Evolutionary conservation across 2,113 vertebrate genomes (phyloP).

Genomic region (Puffinus mauretanicus): DNA sequence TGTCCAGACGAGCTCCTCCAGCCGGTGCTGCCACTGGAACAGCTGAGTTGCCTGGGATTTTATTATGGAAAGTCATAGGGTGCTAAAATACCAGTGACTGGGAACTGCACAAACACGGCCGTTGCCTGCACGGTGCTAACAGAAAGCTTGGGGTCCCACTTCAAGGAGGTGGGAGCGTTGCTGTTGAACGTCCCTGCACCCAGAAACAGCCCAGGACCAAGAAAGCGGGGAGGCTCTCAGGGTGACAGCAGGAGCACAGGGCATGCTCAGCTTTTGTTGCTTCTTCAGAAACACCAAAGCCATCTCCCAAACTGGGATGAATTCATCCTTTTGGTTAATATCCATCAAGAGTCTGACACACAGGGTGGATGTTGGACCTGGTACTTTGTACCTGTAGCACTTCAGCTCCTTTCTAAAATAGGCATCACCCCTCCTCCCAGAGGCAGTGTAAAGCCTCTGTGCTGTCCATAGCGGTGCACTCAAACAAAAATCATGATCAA

Average conservation of each 20-base stretch:
- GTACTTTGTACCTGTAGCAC: background rate
- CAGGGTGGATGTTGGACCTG: background rate
- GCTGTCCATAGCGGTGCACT: background rate
- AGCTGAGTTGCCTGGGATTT: background rate
- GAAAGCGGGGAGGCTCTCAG: background rate
- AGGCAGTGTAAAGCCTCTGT: background rate
- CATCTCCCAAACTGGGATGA: background rate
- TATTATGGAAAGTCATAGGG: background rate
- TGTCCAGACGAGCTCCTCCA: accelerated
- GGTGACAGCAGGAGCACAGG: background rate
- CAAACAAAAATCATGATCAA: background rate
- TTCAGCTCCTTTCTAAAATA: background rate
- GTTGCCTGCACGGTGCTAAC: accelerated
- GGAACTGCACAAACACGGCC: accelerated
- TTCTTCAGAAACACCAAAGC: background rate
- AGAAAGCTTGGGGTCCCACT: background rate
- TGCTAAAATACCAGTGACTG: background rate
- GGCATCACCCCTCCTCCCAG: background rate
- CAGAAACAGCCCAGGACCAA: background rate
- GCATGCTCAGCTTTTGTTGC: background rate
- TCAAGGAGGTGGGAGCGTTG: accelerated
- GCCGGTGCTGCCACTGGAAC: background rate
- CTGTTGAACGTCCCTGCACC: background rate
- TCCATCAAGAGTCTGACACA: background rate
- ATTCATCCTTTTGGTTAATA: background rate